Percentiles rank a stretch among this genome's conserved stretches.
These are phyloP conservation scores for Drosophila sordidapex DNA, from an alignment of 2,888 invertebrate species.

Conservation along the genomic window DNA sequence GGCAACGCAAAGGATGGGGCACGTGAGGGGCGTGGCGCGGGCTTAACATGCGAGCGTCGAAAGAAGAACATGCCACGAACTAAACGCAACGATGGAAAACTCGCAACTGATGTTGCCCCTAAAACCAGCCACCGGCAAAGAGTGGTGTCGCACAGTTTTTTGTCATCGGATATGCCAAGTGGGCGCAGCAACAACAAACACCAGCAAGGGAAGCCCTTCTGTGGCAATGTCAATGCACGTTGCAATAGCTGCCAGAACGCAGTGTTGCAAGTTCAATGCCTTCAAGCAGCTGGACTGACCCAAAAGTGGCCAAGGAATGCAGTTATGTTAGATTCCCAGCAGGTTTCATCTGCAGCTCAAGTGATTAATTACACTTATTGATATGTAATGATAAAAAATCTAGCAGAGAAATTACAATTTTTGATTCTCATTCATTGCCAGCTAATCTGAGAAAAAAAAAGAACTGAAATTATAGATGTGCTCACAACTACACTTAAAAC, in stretches of 20 bases:
- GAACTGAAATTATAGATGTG: neutral
- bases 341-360: neutral
- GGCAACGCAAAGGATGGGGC: slow-evolving; percentile 67
- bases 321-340: neutral
- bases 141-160: slow-evolving; percentile 33
- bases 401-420: neutral
- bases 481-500: too few species aligned
- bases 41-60: slow-evolving; percentile 60
- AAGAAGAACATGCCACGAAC: slow-evolving; percentile 70
- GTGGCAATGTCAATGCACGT: slow-evolving; percentile 72
- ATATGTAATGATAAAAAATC: neutral
- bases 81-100: slow-evolving; percentile 43
- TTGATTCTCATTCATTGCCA: neutral
- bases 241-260: slow-evolving; percentile 1
- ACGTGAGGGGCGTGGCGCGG: slow-evolving; percentile 69
- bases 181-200: slow-evolving; percentile 4
- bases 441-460: neutral
- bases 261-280: slow-evolving; percentile 67
- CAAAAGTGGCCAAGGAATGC: slow-evolving; percentile 32
- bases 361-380: neutral
- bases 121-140: slow-evolving; percentile 20
- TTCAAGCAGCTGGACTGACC: slow-evolving; percentile 46
- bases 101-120: slow-evolving; percentile 44
- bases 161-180: slow-evolving; percentile 58
- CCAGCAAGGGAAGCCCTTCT: slow-evolving; percentile 55